These are phyloP conservation scores for Nowickia ferox DNA, from an alignment of 2,888 invertebrate species.

Conservation along the genomic window DNA sequence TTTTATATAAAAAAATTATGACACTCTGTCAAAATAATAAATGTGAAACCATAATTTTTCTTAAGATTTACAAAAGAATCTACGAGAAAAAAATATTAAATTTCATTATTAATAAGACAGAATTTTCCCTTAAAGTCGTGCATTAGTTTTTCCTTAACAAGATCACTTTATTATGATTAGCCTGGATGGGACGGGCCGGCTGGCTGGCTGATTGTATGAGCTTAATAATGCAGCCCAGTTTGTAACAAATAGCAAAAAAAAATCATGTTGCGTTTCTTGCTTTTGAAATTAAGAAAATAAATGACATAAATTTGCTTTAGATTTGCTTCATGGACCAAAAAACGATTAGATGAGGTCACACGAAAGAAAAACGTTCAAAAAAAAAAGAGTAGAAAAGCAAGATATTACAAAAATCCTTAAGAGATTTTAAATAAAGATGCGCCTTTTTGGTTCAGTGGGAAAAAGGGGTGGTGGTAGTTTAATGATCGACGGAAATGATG, in stretches of 20 bases:
- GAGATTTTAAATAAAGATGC: slow-evolving; percentile 52
- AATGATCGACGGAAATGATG: slow-evolving; percentile 52
- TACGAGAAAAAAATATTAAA: slow-evolving; percentile 42
- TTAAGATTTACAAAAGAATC: slow-evolving; percentile 35
- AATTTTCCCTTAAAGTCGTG: slow-evolving; percentile 15
- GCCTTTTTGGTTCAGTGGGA: slow-evolving; percentile 16
- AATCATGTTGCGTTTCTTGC: slow-evolving; percentile 40
- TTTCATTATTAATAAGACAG: slow-evolving; percentile 50
- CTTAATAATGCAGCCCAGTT: slow-evolving; percentile 42
- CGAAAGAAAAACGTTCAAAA: slow-evolving; percentile 24
- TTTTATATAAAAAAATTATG: slow-evolving; percentile 54
- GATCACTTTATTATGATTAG: slow-evolving; percentile 71
- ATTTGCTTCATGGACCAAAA: slow-evolving; percentile 64
- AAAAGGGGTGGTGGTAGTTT: slow-evolving; percentile 69
- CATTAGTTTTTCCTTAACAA: slow-evolving; percentile 59
- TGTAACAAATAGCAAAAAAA: slow-evolving; percentile 50
- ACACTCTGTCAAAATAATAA: slow-evolving; percentile 71
- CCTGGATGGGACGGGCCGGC: slow-evolving; percentile 50
- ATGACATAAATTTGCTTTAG: slow-evolving; percentile 68
- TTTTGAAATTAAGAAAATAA: slow-evolving; percentile 22
- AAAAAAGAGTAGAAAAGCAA: slow-evolving; percentile 9
- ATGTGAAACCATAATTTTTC: slow-evolving; percentile 62
- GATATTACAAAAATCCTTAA: slow-evolving; percentile 48
- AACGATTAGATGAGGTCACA: slow-evolving; percentile 70
- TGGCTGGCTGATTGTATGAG: background rate